Base-by-base conservation (phyloP, 2,797 vertebrate genomes). In the Heterohyrax brucei region DNA sequence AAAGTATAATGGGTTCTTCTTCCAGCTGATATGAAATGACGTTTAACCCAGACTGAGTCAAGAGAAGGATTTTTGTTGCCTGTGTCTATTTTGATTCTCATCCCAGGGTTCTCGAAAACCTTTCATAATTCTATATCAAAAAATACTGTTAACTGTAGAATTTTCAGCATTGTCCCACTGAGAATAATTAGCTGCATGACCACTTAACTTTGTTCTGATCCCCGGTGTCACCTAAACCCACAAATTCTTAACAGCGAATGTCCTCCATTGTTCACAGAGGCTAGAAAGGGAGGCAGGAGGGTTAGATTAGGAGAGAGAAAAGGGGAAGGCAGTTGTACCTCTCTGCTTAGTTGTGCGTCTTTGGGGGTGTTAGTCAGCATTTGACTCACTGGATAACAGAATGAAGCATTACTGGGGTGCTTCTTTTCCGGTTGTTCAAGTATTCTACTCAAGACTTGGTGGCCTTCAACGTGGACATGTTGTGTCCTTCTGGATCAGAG, bases 1-100 rank as follows among this genome's bases (percentile, higher is more conserved):
- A 72, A 66, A 90, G 85, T 84, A 70, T 85, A 96, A 76, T 53
- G 46, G 19, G 50, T 85, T 92, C 12, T 94, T 92, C 95, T 95
- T 93, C 53, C 70, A 48, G 24, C 81, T 61, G 44, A 28, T 83
- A 61, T 59, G 66, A 94, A 87, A 93, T 94, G 88, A 87, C 68
- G 93, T 62, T 87, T 73, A 73, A 88, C 28, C n/a, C 22, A 91
- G n/a, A 53, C 30, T 22, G 39, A 89, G 30, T 93, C 53, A 83
- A 89, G 73, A 95, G 26, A 73, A 84, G 0, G 53, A 46, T 81
- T 89, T 78, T 90, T 64, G 61, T 91, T 79, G 83, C 33, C 50
- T 72, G 48, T 66, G 10, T 14, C 56, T 87, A 6, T 56, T 72
- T 75, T 44, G 33, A 61, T 82, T 89, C 68, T 87, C 39, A 89